Base-by-base conservation (phyloP, 2,113 vertebrate species). In the Australoheros scitulus region DNA sequence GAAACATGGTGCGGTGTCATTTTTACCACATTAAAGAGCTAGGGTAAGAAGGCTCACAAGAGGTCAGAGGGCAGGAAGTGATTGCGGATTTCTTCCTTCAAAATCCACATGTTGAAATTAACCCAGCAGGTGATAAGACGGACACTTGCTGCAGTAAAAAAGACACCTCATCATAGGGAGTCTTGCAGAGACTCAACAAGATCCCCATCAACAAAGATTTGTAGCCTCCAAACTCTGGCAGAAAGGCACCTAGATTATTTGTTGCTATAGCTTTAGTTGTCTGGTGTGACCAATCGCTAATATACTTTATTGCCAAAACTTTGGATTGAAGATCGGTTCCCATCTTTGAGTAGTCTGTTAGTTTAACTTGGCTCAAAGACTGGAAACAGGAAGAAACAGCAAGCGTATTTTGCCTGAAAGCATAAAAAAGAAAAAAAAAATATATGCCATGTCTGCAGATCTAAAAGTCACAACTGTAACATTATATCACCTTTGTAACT, bases 1-100 rank as follows among this genome's bases (percentile, higher is more conserved):
- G 13, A 24, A 61, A 63, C 60, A 50, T 58, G 10, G 41, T 65
- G 36, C 18, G 38, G 10, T 80, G 18, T 64, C 34, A 77, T 81
- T 84, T 76, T 56, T 55, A 34, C 41, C 76, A 50, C 80, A 58
- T 80, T 47, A 68, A 18, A 47, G 38, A 22, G 50, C 2, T 60
- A 14, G 78, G 65, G 76, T 15, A 47, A 59, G 17, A 18, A 24
- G 58, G 77, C 29, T 74, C 52, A 26, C 43, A 50, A 7, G 14
- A 59, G 87, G 80, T 89, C 77, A 82, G 29, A 87, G 91, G 81
- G 38, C 57, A 68, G 76, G 61, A 88, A 81, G 58, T 65, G n/a
- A 68, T 52, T 36, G 6, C 8, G 47, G 26, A 36, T 77, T 10
- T 83, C 38, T 68, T 58, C 22, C 22, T 70, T 72, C 5, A 41